Conservation (phyloP, 1,140 invertebrate species). For the Neocloeon triangulifer region DNA sequence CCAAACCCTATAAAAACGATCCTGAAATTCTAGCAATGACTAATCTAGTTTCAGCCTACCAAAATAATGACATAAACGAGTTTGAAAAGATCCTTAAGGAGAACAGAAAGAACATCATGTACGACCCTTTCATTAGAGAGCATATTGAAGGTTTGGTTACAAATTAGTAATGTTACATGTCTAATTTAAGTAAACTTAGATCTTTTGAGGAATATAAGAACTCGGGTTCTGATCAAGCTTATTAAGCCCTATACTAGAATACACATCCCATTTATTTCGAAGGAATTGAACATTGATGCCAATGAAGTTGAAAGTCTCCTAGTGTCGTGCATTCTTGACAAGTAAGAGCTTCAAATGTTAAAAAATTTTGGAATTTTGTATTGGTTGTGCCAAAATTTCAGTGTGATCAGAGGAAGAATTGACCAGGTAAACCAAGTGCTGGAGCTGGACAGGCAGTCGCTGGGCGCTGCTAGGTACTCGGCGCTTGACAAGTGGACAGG, state of each 20-base stretch:
- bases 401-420: slow-evolving; percentile 89
- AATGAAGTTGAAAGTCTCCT: slow-evolving; percentile 90
- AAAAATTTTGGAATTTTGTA: too few relatives aligned
- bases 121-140: slow-evolving; percentile 97
- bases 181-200: slow-evolving; percentile 36
- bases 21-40: slow-evolving; percentile 99
- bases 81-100: slow-evolving; percentile 93
- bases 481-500: slow-evolving; percentile 92
- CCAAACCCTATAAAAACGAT: slow-evolving; percentile 98
- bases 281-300: slow-evolving; percentile 89
- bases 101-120: slow-evolving; percentile 95
- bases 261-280: slow-evolving; percentile 94
- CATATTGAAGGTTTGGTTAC: slow-evolving; percentile 67
- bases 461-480: slow-evolving; percentile 66
- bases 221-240: slow-evolving; percentile 91
- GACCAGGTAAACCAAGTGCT: slow-evolving; percentile 93
- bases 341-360: too few relatives aligned
- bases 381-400: slow-evolving; percentile 18
- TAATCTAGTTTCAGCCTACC: slow-evolving; percentile 93
- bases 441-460: slow-evolving; percentile 60
- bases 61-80: slow-evolving; percentile 97
- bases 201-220: slow-evolving; percentile 87
- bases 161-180: neutral
- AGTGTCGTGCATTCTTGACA: slow-evolving; percentile 97
- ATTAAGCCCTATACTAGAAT: slow-evolving; percentile 97